phyloP scores from a whole-genome alignment of 2,888 invertebrate genomes.

The Erebia epiphron region DNA sequence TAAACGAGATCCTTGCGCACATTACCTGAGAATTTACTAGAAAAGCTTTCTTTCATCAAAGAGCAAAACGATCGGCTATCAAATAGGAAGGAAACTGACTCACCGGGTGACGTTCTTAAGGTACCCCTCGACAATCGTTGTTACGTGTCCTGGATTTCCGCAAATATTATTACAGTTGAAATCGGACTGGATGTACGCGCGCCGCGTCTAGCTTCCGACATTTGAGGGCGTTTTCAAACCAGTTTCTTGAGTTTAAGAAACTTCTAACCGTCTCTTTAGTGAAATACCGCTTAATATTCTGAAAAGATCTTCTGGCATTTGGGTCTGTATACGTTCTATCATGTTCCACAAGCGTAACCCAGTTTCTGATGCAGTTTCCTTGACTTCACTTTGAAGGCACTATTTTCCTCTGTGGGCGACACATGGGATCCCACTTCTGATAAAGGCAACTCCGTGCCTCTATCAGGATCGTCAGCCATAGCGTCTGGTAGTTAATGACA shows the following conservation, averaged over 20 bases:
- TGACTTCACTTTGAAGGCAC: too few relatives aligned
- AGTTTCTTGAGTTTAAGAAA: constrained; percentile 14
- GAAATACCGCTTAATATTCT: constrained; percentile 38
- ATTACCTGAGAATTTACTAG: too few relatives aligned
- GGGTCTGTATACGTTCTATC: too few relatives aligned
- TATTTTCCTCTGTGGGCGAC: too few relatives aligned
- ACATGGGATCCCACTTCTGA: too few relatives aligned
- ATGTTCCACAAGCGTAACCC: too few relatives aligned
- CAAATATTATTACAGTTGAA: constrained; percentile 19
- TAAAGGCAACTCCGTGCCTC: too few relatives aligned
- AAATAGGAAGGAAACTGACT: constrained; percentile 38
- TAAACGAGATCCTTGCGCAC: constrained; percentile 30
- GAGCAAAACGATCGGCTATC: constrained; percentile 45
- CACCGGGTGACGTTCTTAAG: constrained; percentile 38
- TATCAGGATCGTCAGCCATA: too few relatives aligned
- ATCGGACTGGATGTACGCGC: neutral
- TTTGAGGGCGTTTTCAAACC: constrained; percentile 13
- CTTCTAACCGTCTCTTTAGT: constrained; percentile 34
- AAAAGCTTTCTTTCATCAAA: constrained; percentile 37
- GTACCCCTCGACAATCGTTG: constrained; percentile 28
- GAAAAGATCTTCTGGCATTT: too few relatives aligned
- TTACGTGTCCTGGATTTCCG: constrained; percentile 32
- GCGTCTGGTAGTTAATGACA: too few relatives aligned
- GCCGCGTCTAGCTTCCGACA: neutral
- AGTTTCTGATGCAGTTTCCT: too few relatives aligned